Base-by-base conservation (phyloP, 2,113 vertebrate species). In the Oenanthe melanoleuca region DNA sequence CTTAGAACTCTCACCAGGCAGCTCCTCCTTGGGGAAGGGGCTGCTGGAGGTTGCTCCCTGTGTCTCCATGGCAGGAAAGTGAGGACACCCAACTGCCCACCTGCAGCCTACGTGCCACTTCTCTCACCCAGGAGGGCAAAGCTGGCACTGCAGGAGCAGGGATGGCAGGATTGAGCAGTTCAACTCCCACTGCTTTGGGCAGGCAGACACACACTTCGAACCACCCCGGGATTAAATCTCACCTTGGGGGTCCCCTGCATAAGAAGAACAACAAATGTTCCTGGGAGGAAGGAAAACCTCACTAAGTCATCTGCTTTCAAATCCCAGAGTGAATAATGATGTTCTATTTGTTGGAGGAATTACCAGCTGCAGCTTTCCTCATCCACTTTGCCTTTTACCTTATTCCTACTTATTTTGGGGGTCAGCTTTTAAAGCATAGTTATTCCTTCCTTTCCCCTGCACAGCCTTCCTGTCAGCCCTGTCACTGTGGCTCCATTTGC, bases 61-160 rank as follows among this genome's bases (percentile, higher is more conserved):
- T 5, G n/a, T 59, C 14, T 55, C 63, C 24, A 23, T 1, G 0
- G 59, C 9, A 6, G 14, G 34, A 70, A 61, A 55, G 37, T 14
- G 45, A 82, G 31, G 49, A 20, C 55, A 44, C 0, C 2, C 47
- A 57, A 2, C 14, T 0, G 0, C 53, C 20, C 20, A 8, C 23
- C 33, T 53, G 44, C 31, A 49, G 50, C 17, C 14, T 9, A n/a
- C 7, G 12, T 23, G 28, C 50, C 37, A 5, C 31, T 90, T 61
- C 77, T 65, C 45, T 50, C 42, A 69, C 55, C 19, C 4, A 0
- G 59, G 83, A 21, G 9, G 5, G 13, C 4, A 63, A 15, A 55
- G 7, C 4, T 75, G 65, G 10, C 34, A 34, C 60, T 3, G 2
- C 2, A 52, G 34, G 47, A 67, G 57, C 28, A 64, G 29, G 29